Percentiles rank a stretch among this genome's conserved stretches.
phyloP scores from a whole-genome alignment of 1,140 invertebrate genomes.

The Eubasilissa regina region DNA sequence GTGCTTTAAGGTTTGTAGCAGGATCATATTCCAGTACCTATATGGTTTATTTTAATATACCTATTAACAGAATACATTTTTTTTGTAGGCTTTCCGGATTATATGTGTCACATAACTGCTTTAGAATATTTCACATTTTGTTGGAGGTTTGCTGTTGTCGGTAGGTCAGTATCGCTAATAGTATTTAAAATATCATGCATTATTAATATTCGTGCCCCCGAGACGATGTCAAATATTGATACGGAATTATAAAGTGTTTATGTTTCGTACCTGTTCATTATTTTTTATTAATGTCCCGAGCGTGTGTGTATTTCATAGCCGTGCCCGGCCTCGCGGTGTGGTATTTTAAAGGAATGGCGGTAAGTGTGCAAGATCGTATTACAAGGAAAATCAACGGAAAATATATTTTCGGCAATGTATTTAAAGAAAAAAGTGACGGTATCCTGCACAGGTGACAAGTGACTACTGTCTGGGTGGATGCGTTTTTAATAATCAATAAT shows the following conservation, averaged over 20 bases:
- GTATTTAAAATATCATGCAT: not conserved
- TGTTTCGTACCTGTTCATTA: slow-evolving; percentile 18
- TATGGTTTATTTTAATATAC: too few species aligned
- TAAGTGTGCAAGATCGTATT: slow-evolving; percentile 53
- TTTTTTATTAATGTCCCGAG: not conserved
- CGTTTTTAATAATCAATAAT: too few species aligned
- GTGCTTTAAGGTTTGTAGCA: too few species aligned
- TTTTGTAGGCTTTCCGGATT: too few species aligned
- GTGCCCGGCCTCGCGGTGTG: slow-evolving; percentile 41
- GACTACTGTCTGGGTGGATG: not conserved
- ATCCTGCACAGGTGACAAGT: slow-evolving; percentile 7
- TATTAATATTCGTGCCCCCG: not conserved
- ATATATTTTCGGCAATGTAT: not conserved
- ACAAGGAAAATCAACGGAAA: slow-evolving; percentile 29
- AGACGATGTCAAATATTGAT: slow-evolving; percentile 4
- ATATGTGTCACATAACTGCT: too few species aligned
- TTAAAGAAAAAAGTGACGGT: not conserved
- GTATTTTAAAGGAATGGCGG: slow-evolving; percentile 52
- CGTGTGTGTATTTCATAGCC: slow-evolving; percentile 38
- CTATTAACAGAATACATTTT: too few species aligned
- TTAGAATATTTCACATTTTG: too few species aligned
- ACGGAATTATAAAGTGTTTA: slow-evolving; percentile 21
- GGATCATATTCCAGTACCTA: too few species aligned
- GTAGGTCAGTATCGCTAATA: too few species aligned
- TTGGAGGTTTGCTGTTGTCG: too few species aligned